Conservation (phyloP, 1,140 invertebrate genomes). For the Laupala kohalensis region DNA sequence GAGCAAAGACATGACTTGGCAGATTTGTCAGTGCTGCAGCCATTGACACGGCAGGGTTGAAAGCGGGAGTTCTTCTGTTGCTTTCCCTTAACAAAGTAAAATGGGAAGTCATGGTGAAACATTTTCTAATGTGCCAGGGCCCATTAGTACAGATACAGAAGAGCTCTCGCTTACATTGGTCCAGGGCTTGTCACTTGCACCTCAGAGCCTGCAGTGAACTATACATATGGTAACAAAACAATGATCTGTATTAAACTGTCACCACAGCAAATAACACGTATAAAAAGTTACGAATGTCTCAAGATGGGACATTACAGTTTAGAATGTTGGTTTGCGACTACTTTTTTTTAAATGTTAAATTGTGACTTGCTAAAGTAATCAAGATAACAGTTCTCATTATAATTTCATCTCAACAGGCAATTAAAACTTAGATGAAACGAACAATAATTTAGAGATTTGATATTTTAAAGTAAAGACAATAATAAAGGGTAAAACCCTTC, state of each 20-base stretch:
- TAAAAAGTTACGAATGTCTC: slow-evolving; percentile 14
- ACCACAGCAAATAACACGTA: slow-evolving; percentile 13
- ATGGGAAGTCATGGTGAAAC: not conserved
- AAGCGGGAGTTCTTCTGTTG: not conserved
- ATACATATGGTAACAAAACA: not conserved
- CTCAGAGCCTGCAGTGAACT: not conserved
- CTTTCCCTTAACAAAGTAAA: no score
- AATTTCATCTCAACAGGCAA: not conserved
- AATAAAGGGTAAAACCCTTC: not conserved
- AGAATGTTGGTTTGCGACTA: slow-evolving; percentile 6
- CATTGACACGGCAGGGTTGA: slow-evolving; percentile 4
- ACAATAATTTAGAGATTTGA: not conserved
- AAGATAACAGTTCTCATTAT: not conserved
- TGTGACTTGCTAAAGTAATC: not conserved
- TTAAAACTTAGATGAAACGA: not conserved
- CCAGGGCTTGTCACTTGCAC: not conserved
- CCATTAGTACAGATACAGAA: not conserved
- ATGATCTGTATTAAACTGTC: slow-evolving; percentile 5
- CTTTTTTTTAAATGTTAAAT: not conserved
- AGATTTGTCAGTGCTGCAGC: not conserved
- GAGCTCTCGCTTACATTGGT: not conserved
- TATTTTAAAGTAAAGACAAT: not conserved
- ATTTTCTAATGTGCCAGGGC: not conserved
- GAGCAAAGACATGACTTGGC: not conserved
- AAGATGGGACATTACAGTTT: slow-evolving; percentile 4